A percentile compares a stretch with the other conserved stretches of the same genome.
phyloP scores from a whole-genome alignment of 2,797 vertebrate species.

The Pseudochirops corinnae region DNA sequence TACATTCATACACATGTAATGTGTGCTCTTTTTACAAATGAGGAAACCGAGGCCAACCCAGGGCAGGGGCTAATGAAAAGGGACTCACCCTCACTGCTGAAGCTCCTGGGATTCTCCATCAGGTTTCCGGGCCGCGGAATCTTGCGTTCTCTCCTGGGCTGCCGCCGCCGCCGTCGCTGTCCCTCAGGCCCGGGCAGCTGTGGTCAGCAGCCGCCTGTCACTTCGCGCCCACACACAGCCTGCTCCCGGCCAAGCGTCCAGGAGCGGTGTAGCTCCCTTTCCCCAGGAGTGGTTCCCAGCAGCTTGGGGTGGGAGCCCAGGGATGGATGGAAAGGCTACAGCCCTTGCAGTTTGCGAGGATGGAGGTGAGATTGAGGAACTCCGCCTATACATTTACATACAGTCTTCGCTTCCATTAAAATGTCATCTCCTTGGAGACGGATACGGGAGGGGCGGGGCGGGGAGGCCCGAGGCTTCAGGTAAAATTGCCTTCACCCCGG shows the following conservation, averaged over 20 bases:
- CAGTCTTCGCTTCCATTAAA: background rate
- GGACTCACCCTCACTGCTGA: background rate
- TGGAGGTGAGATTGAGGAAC: background rate
- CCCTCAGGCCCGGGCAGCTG: background rate
- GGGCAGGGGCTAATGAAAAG: background rate
- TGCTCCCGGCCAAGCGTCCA: background rate
- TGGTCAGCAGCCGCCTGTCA: background rate
- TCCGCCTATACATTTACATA: background rate
- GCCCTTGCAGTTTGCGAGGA: background rate
- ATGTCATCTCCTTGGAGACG: background rate
- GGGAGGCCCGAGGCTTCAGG: background rate
- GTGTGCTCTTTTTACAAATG: background rate
- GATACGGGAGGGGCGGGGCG: background rate
- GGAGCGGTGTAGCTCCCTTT: background rate
- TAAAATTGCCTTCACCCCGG: background rate
- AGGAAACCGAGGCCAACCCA: background rate
- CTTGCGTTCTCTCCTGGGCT: background rate
- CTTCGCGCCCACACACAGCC: background rate
- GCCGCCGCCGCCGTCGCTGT: too few species aligned
- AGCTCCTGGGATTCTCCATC: background rate
- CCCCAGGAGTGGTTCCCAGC: background rate
- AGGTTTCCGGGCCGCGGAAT: background rate
- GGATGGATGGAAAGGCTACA: background rate
- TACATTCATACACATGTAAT: too few species aligned
- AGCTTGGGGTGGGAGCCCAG: background rate